phyloP scores from a whole-genome alignment of 2,113 vertebrate genomes.

The Solenodon paradoxus region DNA sequence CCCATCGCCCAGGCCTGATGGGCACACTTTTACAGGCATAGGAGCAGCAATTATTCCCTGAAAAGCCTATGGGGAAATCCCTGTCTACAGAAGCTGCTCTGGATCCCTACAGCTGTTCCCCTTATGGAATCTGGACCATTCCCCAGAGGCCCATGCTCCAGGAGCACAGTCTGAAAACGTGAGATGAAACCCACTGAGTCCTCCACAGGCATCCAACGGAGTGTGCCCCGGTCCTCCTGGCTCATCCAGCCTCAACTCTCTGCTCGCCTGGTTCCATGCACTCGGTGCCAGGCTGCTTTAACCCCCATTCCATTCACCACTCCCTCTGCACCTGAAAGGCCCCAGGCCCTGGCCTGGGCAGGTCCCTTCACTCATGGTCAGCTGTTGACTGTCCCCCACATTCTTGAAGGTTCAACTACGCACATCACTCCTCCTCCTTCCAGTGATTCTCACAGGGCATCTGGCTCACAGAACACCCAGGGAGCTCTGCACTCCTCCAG shows the following conservation, averaged over 20 bases:
- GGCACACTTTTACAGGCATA: neutral
- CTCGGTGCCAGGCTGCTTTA: neutral
- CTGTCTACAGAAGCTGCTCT: neutral
- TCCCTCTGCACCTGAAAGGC: neutral
- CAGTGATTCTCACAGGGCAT: fast-evolving
- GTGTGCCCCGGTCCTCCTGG: too few species aligned
- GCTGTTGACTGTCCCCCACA: neutral
- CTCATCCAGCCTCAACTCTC: neutral
- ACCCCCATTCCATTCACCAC: too few species aligned
- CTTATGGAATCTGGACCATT: fast-evolving
- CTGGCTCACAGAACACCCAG: neutral
- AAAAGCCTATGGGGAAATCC: neutral
- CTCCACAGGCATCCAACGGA: neutral
- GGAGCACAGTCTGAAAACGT: neutral
- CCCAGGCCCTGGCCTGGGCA: neutral
- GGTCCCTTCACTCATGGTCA: neutral
- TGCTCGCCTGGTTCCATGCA: neutral
- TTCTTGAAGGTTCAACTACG: neutral
- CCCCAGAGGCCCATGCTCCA: neutral
- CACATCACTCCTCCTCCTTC: neutral
- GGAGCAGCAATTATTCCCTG: neutral
- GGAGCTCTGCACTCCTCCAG: neutral
- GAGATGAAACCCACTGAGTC: neutral
- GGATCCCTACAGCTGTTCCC: too few species aligned
- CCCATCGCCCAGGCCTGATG: fast-evolving